Percentiles rank a stretch among this genome's conserved stretches.
These are phyloP conservation scores for Asbolus verrucosus DNA, from an alignment of 1,140 invertebrate species.

Conservation along the genomic window DNA sequence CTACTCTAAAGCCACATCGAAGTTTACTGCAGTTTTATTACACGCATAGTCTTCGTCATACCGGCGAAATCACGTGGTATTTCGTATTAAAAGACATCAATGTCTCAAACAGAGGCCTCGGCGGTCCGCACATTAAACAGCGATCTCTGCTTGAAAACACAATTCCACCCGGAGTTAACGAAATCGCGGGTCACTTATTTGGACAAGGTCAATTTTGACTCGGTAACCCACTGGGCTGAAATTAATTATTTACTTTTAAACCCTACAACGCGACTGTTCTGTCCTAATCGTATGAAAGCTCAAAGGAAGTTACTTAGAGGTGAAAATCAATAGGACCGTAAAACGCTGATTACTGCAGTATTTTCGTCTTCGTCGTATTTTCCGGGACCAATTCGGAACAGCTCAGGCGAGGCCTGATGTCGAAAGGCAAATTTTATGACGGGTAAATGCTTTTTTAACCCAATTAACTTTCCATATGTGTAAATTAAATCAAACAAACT, in stretches of 20 bases:
- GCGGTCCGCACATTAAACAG: not conserved
- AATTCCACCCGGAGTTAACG: constrained; percentile 1
- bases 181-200: constrained; percentile 11
- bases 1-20: not conserved
- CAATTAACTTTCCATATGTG: constrained; percentile 36
- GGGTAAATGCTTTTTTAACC: constrained; percentile 23
- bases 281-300: constrained; percentile 11
- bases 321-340: constrained; percentile 27
- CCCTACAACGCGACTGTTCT: constrained; percentile 16
- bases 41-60: not conserved
- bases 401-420: not conserved
- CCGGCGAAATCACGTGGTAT: not conserved
- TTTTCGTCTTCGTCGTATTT: constrained; percentile 24
- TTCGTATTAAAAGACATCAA: constrained; percentile 3
- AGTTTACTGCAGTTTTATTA: constrained; percentile 7
- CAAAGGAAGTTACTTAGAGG: constrained; percentile 14
- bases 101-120: not conserved
- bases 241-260: constrained; percentile 34
- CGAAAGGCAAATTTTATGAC: constrained; percentile 30
- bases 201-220: not conserved
- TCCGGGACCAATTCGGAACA: constrained; percentile 2
- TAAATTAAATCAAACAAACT: constrained; percentile 22
- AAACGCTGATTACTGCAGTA: constrained; percentile 35
- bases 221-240: not conserved
- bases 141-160: no score